A percentile compares a stretch with the other conserved stretches of the same genome.
phyloP scores from a whole-genome alignment of 1,140 invertebrate genomes.

The Drosophila willistoni region DNA sequence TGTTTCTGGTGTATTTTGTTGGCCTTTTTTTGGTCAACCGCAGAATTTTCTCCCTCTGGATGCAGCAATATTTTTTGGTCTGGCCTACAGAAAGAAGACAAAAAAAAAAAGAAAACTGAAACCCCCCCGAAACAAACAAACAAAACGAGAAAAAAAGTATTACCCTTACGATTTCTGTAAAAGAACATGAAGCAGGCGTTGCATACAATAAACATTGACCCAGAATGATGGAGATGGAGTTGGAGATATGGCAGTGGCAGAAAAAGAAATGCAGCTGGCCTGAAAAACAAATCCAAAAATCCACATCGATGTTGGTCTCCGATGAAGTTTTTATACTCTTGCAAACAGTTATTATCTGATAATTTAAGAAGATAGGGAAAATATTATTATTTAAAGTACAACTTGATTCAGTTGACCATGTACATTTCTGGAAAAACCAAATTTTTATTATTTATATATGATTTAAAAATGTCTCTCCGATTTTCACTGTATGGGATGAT shows the following conservation, averaged over 20 bases:
- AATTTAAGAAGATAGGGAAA: too few species aligned
- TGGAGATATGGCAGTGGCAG: conserved; percentile 27
- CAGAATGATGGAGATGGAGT: conserved; percentile 39
- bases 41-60: conserved; percentile 35
- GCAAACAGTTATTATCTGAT: background rate
- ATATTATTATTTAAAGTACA: too few species aligned
- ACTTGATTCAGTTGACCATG: too few species aligned
- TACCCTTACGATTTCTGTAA: conserved; percentile 54
- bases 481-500: too few species aligned
- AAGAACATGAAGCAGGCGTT: conserved; percentile 56
- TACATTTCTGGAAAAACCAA: too few species aligned
- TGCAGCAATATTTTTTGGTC: background rate
- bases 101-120: conserved; percentile 40
- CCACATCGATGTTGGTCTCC: background rate
- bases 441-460: too few species aligned
- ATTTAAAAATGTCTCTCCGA: too few species aligned
- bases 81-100: conserved; percentile 37
- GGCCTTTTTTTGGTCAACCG: conserved; percentile 49
- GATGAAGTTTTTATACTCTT: conserved; percentile 2
- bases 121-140: background rate
- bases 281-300: background rate
- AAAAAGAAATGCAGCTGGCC: conserved; percentile 24
- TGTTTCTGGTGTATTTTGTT: conserved; percentile 52
- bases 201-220: conserved; percentile 52
- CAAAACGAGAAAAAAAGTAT: background rate